Percentiles rank a stretch among this genome's conserved stretches.
Conservation (phyloP, 2,888 invertebrate genomes). For the Galerucella nymphaeae region DNA sequence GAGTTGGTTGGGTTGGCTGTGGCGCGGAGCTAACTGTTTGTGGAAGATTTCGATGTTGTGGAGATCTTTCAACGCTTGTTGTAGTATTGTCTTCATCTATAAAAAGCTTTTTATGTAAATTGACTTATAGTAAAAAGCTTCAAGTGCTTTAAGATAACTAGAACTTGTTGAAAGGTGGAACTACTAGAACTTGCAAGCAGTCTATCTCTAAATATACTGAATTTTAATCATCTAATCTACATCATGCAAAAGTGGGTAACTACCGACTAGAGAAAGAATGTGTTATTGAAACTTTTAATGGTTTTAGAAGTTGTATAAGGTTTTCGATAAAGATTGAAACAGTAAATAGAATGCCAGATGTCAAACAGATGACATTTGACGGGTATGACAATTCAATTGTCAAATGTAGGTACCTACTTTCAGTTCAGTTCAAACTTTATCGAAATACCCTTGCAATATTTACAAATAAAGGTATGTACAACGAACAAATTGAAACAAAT, state of each 20-base stretch:
- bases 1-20: slow-evolving; percentile 24
- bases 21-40: slow-evolving; percentile 45
- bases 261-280: neutral
- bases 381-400: too few relatives aligned
- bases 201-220: too few relatives aligned
- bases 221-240: neutral
- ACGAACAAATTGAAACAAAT: too few relatives aligned
- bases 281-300: too few relatives aligned
- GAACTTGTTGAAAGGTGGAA: neutral
- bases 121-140: too few relatives aligned
- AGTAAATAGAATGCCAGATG: too few relatives aligned
- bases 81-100: slow-evolving; percentile 56
- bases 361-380: too few relatives aligned
- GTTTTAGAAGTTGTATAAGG: neutral
- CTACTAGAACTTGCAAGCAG: neutral
- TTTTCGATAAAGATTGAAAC: neutral
- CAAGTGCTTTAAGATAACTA: too few relatives aligned
- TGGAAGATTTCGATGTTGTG: slow-evolving; percentile 46
- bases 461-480: neutral
- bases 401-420: too few relatives aligned
- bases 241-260: neutral
- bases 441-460: neutral
- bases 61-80: slow-evolving; percentile 55
- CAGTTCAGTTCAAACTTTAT: neutral
- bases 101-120: slow-evolving; percentile 24